Evolutionary conservation across 2,797 vertebrate genomes (phyloP).

Genomic region (Scarus forsteni): DNA sequence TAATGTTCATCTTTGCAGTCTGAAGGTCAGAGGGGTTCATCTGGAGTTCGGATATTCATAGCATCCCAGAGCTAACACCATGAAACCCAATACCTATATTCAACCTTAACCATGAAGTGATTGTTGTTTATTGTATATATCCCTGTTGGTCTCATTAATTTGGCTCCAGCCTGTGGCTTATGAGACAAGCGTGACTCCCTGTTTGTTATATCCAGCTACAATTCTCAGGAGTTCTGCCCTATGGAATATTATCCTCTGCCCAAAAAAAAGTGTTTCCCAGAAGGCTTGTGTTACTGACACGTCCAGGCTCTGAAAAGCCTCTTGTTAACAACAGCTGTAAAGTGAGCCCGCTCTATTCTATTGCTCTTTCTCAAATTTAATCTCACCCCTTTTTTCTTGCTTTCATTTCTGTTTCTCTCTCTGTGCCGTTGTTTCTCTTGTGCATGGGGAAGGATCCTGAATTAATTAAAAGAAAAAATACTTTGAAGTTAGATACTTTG

Average conservation of each 20-base stretch:
- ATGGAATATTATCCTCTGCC: conserved; percentile 76
- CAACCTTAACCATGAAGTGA: neutral
- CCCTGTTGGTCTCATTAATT: conserved; percentile 70
- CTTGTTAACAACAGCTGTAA: conserved; percentile 78
- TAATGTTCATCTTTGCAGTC: neutral
- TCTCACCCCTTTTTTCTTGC: conserved; percentile 52
- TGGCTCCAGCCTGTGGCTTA: conserved; percentile 46
- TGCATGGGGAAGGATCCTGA: conserved; percentile 43
- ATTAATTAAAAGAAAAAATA: conserved; percentile 65
- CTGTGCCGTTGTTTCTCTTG: conserved; percentile 40
- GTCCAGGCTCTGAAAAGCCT: conserved; percentile 70
- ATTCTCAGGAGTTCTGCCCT: conserved; percentile 64
- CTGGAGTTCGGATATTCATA: neutral
- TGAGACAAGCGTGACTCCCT: conserved; percentile 56
- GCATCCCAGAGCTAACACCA: neutral
- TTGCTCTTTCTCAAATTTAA: conserved; percentile 64
- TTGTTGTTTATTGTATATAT: conserved; percentile 7
- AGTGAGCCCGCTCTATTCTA: conserved; percentile 67
- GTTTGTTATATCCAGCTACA: conserved; percentile 49
- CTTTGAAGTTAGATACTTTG: conserved; percentile 70
- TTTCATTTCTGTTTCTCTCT: conserved; percentile 59
- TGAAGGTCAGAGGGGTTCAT: conserved; percentile 1
- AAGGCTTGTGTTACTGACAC: conserved; percentile 80
- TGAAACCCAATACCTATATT: neutral
- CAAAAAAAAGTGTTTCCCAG: conserved; percentile 76